phyloP scores from a whole-genome alignment of 2,113 vertebrate species.

The Melanostigma gelatinosum region DNA sequence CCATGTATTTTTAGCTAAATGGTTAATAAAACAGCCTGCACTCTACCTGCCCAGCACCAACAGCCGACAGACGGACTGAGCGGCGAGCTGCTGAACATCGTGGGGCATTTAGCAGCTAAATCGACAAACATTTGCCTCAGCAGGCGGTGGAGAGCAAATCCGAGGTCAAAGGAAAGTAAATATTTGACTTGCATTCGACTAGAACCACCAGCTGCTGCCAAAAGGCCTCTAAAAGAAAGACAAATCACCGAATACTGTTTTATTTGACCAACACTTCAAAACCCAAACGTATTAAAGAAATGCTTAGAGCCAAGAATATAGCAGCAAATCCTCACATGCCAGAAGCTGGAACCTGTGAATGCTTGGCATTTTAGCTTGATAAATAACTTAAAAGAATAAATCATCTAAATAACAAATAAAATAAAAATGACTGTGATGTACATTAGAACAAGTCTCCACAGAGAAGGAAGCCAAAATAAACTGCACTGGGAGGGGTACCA shows the following conservation, averaged over 20 bases:
- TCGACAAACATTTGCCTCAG: neutral
- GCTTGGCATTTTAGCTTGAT: neutral
- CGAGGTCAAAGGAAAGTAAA: neutral
- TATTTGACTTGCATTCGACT: neutral
- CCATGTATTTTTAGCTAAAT: neutral
- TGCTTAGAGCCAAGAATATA: neutral
- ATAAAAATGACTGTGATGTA: neutral
- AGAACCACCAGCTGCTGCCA: neutral
- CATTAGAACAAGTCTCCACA: neutral
- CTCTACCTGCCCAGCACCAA: neutral
- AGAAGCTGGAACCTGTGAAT: neutral
- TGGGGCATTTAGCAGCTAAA: conserved; percentile 8
- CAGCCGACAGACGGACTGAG: neutral
- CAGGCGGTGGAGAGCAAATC: neutral
- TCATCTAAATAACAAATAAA: neutral
- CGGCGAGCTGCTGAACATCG: neutral
- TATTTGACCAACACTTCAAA: neutral
- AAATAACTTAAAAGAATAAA: conserved; percentile 3
- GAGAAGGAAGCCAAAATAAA: neutral
- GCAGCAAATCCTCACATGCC: neutral
- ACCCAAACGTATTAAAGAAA: neutral
- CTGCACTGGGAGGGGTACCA: neutral
- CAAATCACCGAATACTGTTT: neutral
- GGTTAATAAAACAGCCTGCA: neutral
- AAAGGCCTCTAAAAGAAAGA: neutral